Conservation (phyloP, 2,888 invertebrate genomes). For the Limnephilus lunatus region DNA sequence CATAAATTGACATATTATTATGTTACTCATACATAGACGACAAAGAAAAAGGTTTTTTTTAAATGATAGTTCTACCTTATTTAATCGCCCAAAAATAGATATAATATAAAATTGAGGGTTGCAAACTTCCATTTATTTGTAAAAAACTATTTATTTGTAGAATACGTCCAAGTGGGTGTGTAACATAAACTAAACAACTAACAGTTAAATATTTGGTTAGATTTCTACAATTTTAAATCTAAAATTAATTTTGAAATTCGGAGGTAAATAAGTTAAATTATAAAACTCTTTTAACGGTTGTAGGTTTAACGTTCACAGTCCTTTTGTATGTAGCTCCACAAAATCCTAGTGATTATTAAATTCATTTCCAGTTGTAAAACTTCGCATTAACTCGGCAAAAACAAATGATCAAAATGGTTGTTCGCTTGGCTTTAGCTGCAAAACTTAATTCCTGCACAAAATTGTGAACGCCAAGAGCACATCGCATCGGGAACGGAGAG, state of each 20-base stretch:
- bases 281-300: background rate
- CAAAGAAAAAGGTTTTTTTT: no score
- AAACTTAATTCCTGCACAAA: constrained; percentile 44
- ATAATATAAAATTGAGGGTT: no score
- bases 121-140: no score
- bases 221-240: background rate
- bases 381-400: constrained; percentile 16
- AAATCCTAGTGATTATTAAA: background rate
- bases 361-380: background rate
- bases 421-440: constrained; percentile 12
- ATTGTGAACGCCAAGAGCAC: constrained; percentile 56
- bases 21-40: no score
- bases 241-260: background rate
- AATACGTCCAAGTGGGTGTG: background rate
- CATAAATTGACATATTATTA: no score
- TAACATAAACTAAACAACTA: background rate
- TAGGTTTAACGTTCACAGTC: background rate
- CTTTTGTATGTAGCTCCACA: background rate
- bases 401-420: constrained; percentile 48
- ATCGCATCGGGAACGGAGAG: constrained; percentile 39
- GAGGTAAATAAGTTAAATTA: background rate
- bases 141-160: no score
- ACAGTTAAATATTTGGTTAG: background rate
- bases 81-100: no score
- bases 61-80: no score